Conservation (phyloP, 2,888 invertebrate species). For the Magallana nippona region DNA sequence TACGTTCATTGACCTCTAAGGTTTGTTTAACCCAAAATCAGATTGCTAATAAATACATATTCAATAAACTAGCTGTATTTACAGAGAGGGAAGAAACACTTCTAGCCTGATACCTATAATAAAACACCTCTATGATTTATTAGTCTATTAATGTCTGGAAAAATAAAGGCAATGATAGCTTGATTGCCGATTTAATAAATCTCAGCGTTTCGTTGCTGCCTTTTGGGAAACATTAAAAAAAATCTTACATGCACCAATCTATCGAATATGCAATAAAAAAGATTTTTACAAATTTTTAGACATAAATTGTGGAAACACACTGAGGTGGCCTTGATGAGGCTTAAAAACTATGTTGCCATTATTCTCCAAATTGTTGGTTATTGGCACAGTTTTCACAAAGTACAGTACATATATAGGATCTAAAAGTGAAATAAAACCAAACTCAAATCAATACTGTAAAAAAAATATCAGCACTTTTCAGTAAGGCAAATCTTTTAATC, state of each 20-base stretch:
- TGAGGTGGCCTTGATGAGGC: no score
- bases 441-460: no score
- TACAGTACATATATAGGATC: no score
- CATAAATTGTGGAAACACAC: no score
- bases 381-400: no score
- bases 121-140: background rate
- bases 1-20: background rate
- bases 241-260: constrained; percentile 1
- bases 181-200: background rate
- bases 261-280: background rate
- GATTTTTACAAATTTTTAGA: background rate
- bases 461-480: no score
- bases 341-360: no score
- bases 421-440: no score
- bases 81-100: background rate
- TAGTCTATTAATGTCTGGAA: background rate
- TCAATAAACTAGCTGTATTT: constrained; percentile 8
- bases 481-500: no score
- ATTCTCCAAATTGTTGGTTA: no score
- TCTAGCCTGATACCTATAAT: background rate
- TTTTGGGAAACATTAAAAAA: constrained; percentile 13
- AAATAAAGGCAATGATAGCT: constrained; percentile 11
- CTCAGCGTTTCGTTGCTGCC: background rate
- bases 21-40: background rate
- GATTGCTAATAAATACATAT: background rate